A percentile compares a stretch with the other conserved stretches of the same genome.
Conservation (phyloP, 2,113 vertebrate genomes). For the Zosterops lateralis region DNA sequence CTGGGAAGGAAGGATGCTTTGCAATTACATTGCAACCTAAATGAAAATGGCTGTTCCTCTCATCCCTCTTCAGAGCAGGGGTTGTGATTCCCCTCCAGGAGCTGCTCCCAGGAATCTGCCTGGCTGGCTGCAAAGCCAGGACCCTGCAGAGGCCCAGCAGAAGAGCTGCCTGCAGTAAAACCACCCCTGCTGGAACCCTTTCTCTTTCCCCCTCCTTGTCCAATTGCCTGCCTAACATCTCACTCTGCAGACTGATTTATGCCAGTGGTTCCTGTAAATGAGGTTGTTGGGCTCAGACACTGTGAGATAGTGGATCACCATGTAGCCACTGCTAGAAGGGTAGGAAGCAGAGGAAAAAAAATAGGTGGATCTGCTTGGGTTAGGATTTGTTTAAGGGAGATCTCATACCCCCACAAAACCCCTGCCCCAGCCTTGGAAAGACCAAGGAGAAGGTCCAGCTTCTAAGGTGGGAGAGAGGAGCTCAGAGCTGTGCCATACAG, state of each 20-base stretch:
- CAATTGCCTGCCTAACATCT: neutral
- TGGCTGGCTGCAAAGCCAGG: neutral
- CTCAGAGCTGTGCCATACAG: neutral
- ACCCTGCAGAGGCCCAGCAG: neutral
- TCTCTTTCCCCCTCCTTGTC: neutral
- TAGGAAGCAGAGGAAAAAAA: neutral
- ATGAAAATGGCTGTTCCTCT: neutral
- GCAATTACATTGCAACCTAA: neutral
- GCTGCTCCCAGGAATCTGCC: neutral
- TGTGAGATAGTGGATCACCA: neutral
- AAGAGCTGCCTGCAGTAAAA: neutral
- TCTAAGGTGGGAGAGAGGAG: neutral
- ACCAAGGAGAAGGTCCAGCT: neutral
- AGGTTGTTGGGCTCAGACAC: neutral
- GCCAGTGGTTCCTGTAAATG: neutral
- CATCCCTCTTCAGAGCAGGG: neutral
- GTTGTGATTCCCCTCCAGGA: neutral
- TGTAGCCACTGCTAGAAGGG: neutral
- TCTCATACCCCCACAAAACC: neutral
- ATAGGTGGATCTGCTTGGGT: neutral
- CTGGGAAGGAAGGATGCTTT: neutral
- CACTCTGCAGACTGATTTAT: neutral
- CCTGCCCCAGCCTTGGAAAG: neutral
- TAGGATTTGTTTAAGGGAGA: neutral
- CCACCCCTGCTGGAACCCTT: neutral